Conservation (phyloP, 2,888 invertebrate genomes). For the Rhimphoctona megacephalus region DNA sequence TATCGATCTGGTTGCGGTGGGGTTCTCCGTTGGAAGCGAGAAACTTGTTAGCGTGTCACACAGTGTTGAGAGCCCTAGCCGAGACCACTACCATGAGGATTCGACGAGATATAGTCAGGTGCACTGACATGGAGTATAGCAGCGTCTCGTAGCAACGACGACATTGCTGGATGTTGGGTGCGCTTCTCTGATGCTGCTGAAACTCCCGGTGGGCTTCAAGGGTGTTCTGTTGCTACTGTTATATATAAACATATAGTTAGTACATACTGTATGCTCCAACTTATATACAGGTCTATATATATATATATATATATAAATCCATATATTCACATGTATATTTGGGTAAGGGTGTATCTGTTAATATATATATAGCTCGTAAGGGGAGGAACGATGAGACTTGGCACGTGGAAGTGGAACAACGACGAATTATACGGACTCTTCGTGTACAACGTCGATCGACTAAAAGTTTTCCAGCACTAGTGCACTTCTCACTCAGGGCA, state of each 20-base stretch:
- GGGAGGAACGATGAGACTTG: slow-evolving; percentile 69
- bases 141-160: slow-evolving; percentile 63
- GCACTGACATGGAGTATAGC: slow-evolving; percentile 24
- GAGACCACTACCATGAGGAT: slow-evolving; percentile 28
- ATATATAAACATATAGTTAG: slow-evolving; percentile 62
- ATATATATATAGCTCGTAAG: slow-evolving; percentile 27
- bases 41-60: slow-evolving; percentile 70
- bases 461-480: slow-evolving; percentile 70
- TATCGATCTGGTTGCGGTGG: slow-evolving; percentile 69
- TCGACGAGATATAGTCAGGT: slow-evolving; percentile 23
- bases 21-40: slow-evolving; percentile 65
- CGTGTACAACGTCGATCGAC: slow-evolving; percentile 69
- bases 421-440: slow-evolving; percentile 74
- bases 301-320: neutral
- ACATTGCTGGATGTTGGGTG: slow-evolving; percentile 43
- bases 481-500: slow-evolving; percentile 62
- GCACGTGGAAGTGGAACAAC: slow-evolving; percentile 73
- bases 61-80: slow-evolving; percentile 55
- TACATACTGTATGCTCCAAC: slow-evolving; percentile 68
- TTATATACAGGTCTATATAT: slow-evolving; percentile 41
- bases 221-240: slow-evolving; percentile 50
- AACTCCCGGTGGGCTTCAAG: slow-evolving; percentile 66
- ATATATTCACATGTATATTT: slow-evolving; percentile 3
- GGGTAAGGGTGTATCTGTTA: neutral
- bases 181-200: slow-evolving; percentile 60